phyloP scores from a whole-genome alignment of 2,113 vertebrate genomes.

The Cisticola juncidis region DNA sequence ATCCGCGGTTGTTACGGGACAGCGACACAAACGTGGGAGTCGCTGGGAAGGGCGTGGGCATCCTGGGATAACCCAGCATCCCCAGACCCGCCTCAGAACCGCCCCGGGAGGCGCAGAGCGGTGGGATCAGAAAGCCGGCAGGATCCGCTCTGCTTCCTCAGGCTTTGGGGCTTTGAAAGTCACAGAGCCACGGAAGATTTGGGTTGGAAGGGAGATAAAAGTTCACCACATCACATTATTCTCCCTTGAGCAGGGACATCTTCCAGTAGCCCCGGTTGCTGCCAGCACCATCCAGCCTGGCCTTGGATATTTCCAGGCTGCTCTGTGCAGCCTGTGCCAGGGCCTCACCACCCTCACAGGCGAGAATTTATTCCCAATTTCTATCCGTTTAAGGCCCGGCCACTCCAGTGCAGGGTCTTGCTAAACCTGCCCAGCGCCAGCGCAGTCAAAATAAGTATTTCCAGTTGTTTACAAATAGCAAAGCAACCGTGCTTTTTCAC shows the following conservation, averaged over 20 bases:
- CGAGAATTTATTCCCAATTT: not conserved
- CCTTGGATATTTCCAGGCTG: not conserved
- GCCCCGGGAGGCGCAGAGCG: accelerated
- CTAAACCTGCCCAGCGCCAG: not conserved
- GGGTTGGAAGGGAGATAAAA: not conserved
- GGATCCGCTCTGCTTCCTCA: accelerated
- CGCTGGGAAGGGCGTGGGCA: not conserved
- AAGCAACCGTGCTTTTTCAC: accelerated
- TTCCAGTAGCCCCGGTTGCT: not conserved
- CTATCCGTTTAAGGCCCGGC: no score
- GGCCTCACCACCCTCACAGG: no score
- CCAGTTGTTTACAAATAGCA: not conserved
- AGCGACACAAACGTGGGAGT: not conserved
- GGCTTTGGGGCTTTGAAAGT: no score
- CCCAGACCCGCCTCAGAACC: accelerated
- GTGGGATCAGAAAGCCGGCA: not conserved
- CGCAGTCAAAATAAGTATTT: not conserved
- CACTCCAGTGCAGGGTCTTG: accelerated
- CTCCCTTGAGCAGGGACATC: no score
- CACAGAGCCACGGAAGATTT: not conserved
- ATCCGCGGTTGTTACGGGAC: accelerated
- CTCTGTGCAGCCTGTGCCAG: not conserved
- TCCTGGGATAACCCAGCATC: accelerated
- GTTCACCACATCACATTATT: not conserved
- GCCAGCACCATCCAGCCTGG: accelerated